Evolutionary conservation across 2,888 invertebrate species (phyloP).

Genomic region (Cyrtodaria siliqua): DNA sequence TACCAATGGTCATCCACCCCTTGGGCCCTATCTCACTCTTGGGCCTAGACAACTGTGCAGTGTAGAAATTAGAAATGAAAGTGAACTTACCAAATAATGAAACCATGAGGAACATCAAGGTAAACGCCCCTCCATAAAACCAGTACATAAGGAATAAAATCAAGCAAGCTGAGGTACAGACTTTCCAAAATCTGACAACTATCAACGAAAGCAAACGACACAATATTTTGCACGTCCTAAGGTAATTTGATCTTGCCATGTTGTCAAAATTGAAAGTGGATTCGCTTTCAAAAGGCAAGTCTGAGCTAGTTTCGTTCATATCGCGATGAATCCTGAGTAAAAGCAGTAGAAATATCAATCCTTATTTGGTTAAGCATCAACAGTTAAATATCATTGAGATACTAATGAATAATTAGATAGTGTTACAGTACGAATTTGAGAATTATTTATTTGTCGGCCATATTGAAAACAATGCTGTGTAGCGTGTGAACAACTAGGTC

Average conservation of each 20-base stretch:
- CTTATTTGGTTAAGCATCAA: too few species aligned
- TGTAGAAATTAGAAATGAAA: too few species aligned
- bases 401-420: too few species aligned
- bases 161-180: slow-evolving; percentile 90
- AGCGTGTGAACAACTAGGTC: not conserved
- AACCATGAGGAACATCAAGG: slow-evolving; percentile 90
- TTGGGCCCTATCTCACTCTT: too few species aligned
- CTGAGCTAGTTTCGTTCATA: too few species aligned
- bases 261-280: slow-evolving; percentile 20
- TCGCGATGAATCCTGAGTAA: too few species aligned
- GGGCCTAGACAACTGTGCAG: too few species aligned
- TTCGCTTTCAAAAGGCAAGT: slow-evolving; percentile 1
- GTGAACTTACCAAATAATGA: slow-evolving; percentile 90
- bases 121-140: slow-evolving; percentile 92
- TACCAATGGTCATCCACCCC: too few species aligned
- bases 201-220: slow-evolving; percentile 60
- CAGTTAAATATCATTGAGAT: too few species aligned
- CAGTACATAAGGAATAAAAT: slow-evolving; percentile 93
- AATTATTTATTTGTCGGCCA: too few species aligned
- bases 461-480: slow-evolving; percentile 1
- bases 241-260: slow-evolving; percentile 24
- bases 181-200: slow-evolving; percentile 91
- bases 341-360: too few species aligned
- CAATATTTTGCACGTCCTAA: slow-evolving; percentile 43
- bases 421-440: too few species aligned